Base-by-base conservation (phyloP, 2,797 vertebrate genomes). In the Psittacula derbiana region DNA sequence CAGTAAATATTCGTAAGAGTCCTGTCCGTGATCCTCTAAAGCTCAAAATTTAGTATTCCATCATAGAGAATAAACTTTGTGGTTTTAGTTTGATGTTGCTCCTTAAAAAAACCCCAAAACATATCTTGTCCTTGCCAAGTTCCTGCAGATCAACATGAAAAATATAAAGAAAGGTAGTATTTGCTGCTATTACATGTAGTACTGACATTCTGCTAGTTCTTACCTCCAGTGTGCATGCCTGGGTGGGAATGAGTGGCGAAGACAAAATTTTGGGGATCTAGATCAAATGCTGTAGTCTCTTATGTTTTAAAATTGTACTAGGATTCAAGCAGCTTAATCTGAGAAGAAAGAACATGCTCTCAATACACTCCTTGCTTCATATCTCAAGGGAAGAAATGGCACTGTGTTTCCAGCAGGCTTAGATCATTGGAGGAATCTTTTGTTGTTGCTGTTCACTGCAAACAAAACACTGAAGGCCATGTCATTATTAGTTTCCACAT, bases 391-490 rank as follows among this genome's bases (percentile, higher is more conserved):
- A 83, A 92, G 50, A 74, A 94, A 88, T 79, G 76, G 82, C 49
- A 49, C 79, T 58, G 30, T 78, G 43, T 86, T 95, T 95, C 5
- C 19, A 92, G 72, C 52, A 92, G 85, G 76, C 82, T 95, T 94
- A 92, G 96, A 97, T 94, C 94, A 91, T 47, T 93, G 84, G 80
- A 82, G 49, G 36, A 85, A 91, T 88, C 90, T 94, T 94, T 96
- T 95, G 87, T 96, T 93, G 90, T 60, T 71, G 65, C 81, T 94
- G 84, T 89, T 95, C 79, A 83, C 71, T 90, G 87, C 80, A 93
- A 91, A 95, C 91, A 96, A 96, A 95, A 82, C 87, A 92, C 87
- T 96, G 95, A 97, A 96, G 92, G 95, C 91, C 92, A 81, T 96
- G 91, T 90, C 93, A 91, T 95, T 96, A 93, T 97, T 95, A 92